A percentile compares a stretch with the other conserved stretches of the same genome.
These are phyloP conservation scores for Progne subis DNA, from an alignment of 2,113 vertebrate species.

Conservation along the genomic window DNA sequence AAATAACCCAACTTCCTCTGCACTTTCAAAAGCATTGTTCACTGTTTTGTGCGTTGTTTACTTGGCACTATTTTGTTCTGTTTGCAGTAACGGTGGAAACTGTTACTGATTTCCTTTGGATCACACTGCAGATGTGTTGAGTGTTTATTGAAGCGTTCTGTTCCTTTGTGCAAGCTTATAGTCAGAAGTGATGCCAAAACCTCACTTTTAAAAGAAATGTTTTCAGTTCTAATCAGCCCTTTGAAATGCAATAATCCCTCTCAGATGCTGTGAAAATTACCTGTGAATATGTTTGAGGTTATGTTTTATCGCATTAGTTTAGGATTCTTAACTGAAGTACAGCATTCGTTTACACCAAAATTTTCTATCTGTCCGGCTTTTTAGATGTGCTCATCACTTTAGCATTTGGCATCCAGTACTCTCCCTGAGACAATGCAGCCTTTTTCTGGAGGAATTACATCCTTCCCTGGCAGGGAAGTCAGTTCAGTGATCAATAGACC, in stretches of 20 bases:
- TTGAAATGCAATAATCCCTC: background rate
- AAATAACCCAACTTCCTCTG: conserved; percentile 27
- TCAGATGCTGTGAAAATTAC: background rate
- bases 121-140: background rate
- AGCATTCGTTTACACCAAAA: background rate
- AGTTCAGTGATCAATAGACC: conserved; percentile 7
- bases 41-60: background rate
- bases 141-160: background rate
- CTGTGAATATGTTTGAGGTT: background rate
- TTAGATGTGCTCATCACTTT: conserved; percentile 28
- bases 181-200: background rate
- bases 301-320: background rate
- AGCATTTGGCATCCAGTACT: conserved; percentile 15
- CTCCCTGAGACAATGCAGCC: conserved; percentile 6
- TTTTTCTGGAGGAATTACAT: conserved; percentile 45
- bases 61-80: background rate
- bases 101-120: conserved; percentile 27
- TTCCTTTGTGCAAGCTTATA: background rate
- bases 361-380: background rate
- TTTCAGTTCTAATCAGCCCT: background rate
- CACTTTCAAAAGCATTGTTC: background rate
- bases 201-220: background rate
- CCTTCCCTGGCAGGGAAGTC: conserved; percentile 21
- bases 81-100: background rate
- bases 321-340: background rate